Evolutionary conservation across 2,113 vertebrate genomes (phyloP).

Genomic region (Pterocles orientalis): DNA sequence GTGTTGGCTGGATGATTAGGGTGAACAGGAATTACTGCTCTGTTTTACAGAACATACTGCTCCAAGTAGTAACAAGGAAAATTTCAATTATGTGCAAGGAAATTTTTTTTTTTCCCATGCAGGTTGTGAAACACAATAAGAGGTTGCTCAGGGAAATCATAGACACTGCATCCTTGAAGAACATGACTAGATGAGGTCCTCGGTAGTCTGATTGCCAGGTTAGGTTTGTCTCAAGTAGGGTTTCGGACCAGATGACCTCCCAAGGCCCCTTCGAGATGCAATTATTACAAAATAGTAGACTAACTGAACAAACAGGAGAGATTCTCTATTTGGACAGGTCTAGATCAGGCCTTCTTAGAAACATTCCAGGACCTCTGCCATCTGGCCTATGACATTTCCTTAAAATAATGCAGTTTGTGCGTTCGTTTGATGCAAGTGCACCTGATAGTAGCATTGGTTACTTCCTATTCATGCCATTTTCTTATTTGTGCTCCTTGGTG

Average conservation of each 20-base stretch:
- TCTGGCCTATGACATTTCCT: not conserved
- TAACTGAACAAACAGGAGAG: not conserved
- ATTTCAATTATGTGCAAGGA: accelerated
- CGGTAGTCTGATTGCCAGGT: not conserved
- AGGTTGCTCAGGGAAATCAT: not conserved
- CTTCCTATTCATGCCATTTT: not conserved
- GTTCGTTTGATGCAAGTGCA: not conserved
- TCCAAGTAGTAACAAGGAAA: not conserved
- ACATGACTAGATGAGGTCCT: not conserved
- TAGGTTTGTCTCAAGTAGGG: not conserved
- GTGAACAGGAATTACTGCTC: not conserved
- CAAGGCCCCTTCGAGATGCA: not conserved
- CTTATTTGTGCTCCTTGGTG: not conserved
- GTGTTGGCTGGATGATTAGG: not conserved
- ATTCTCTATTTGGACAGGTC: not conserved
- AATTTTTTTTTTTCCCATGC: not conserved
- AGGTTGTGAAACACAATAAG: not conserved
- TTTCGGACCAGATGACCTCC: not conserved
- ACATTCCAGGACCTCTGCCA: not conserved
- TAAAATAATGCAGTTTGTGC: not conserved
- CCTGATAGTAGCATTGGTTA: not conserved
- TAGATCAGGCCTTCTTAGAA: not conserved
- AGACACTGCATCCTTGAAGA: not conserved
- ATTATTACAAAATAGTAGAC: not conserved
- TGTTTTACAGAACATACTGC: not conserved